A percentile compares a stretch with the other conserved stretches of the same genome.
These are phyloP conservation scores for Neomonachus schauinslandi DNA, from an alignment of 2,113 vertebrate genomes.

Conservation along the genomic window DNA sequence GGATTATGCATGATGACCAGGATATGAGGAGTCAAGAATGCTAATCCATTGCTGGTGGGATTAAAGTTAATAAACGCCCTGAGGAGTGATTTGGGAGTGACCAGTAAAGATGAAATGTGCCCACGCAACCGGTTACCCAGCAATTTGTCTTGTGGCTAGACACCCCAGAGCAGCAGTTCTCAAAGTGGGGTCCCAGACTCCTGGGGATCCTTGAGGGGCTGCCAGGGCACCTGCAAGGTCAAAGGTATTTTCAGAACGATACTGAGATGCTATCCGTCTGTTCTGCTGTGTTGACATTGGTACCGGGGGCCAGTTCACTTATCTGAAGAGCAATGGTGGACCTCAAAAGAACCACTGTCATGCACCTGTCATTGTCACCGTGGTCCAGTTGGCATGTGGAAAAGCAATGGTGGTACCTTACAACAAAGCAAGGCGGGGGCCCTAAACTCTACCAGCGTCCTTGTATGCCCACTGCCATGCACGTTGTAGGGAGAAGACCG, in stretches of 20 bases:
- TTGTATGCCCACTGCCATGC: background rate
- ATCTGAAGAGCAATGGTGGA: no score
- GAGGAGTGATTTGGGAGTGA: background rate
- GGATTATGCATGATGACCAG: background rate
- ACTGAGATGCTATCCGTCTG: background rate
- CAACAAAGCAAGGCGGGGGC: background rate
- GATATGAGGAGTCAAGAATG: background rate
- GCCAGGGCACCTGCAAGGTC: background rate
- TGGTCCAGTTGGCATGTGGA: background rate
- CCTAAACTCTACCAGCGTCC: background rate
- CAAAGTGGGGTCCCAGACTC: background rate
- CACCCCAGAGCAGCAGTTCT: background rate
- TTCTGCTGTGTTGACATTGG: background rate
- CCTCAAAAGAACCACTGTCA: no score
- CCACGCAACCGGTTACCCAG: background rate
- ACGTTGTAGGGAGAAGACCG: background rate
- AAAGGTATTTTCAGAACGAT: slow-evolving; percentile 8
- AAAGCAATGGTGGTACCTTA: background rate
- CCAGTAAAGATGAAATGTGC: background rate
- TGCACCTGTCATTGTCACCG: no score
- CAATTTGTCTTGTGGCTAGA: background rate
- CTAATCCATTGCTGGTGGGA: background rate
- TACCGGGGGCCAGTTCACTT: no score
- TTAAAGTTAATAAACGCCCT: background rate
- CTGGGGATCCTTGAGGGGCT: background rate